Evolutionary conservation across 2,888 invertebrate genomes (phyloP), one percentile per base, ranked within the genome.

Genomic region (Hydropsyche betteni): DNA sequence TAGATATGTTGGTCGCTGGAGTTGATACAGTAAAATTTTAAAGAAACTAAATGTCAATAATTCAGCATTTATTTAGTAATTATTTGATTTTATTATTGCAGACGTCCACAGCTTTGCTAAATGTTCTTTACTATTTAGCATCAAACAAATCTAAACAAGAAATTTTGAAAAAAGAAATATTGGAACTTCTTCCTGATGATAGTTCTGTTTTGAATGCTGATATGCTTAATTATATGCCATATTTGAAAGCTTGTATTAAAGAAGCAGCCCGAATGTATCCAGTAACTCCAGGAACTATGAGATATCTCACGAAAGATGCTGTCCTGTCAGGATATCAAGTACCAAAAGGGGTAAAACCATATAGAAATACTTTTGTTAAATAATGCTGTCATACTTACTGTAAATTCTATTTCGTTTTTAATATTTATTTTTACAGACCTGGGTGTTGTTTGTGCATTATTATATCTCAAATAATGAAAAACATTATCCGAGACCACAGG

Each of bases 381-480:
- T 51, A 51, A 51, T 51, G 8, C 8, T 2, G 1, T 10, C 3
- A 51, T 51, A 51, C 24, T 51, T 51, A 51, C 24, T 51, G 51
- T 51, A 2, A 10, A 53, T 53, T 53, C 12, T 24, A 53, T 12
- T 14, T 53, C 0, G 0, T 24, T 24, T 24, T 55, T 12, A 16
- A 55, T 64, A 80, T 16, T 58, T 38, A n/a, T n/a, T 77, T 58
- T 85, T 87, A 36, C 84, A 93, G 92, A 90, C 93, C 0, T 92
- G 93, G 82, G 90, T 94, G 0, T 86, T 94, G 73, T 91, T 94
- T 82, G 93, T 92, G 78, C 92, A 93, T 78, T 90, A 92, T 82
- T 90, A 90, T 73, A 87, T 92, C 77, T 91, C 92, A 77, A 83
- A 80, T 53, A 70, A 83, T 78, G 86, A 87, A 14, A 83, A 88